Evolutionary conservation across 2,797 vertebrate genomes (phyloP).

Genomic region (Sebastes steindachneri): DNA sequence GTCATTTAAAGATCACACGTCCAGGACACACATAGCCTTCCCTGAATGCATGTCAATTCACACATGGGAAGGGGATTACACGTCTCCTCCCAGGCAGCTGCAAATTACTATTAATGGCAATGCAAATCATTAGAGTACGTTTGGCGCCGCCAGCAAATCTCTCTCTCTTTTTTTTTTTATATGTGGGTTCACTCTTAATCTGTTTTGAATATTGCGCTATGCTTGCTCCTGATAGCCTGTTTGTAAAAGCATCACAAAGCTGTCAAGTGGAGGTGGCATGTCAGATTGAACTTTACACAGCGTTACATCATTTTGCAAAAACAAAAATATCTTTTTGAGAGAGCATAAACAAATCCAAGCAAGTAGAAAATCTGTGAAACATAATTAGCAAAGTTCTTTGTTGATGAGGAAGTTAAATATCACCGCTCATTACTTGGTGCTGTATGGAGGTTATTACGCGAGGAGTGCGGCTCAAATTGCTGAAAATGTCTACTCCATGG

Average conservation of each 20-base stretch:
- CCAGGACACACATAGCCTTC: conserved; percentile 74
- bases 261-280: conserved; percentile 62
- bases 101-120: conserved; percentile 84
- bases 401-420: conserved; percentile 57
- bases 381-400: conserved; percentile 61
- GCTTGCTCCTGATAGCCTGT: conserved; percentile 52
- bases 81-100: conserved; percentile 77
- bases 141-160: conserved; percentile 70
- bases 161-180: conserved; percentile 29
- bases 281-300: conserved; percentile 68
- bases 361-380: conserved; percentile 53
- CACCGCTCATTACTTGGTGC: conserved; percentile 26
- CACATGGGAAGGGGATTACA: conserved; percentile 82
- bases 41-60: conserved; percentile 83
- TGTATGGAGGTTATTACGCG: conserved; percentile 22
- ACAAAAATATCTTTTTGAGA: conserved; percentile 40
- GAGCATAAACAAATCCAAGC: conserved; percentile 36
- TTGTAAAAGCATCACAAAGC: conserved; percentile 60
- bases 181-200: conserved; percentile 70
- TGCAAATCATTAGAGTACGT: conserved; percentile 81
- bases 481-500: conserved; percentile 30
- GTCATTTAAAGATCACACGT: conserved; percentile 88
- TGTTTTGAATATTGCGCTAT: conserved; percentile 67
- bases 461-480: conserved; percentile 36
- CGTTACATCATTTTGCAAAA: conserved; percentile 66